Base-by-base conservation (phyloP, 2,113 vertebrate species). In the Eleginops maclovinus region DNA sequence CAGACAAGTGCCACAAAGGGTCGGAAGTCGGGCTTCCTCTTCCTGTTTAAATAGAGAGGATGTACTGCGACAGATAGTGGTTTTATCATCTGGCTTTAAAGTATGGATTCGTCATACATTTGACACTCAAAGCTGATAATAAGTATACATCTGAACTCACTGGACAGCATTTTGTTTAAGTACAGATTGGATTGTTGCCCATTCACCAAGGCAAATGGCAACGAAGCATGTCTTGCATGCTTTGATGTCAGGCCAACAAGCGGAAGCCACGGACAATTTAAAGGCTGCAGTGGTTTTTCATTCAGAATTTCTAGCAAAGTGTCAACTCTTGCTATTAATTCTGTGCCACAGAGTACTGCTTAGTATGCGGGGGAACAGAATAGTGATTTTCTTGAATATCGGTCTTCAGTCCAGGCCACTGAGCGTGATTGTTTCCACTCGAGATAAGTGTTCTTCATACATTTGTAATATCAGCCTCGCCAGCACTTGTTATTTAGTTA, bases 21-120 rank as follows among this genome's bases (percentile, higher is more conserved):
- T 81, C 80, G 66, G 61, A 87, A 83, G 83, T 91, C 54, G 49
- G 75, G 82, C 85, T 87, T 91, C 90, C 90, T 80, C 71, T 93
- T 93, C 91, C 92, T 92, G 90, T 93, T 89, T 90, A 91, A 81
- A 81, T n/a, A 68, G 54, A 75, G 66, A 85, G 76, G 87, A 81
- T 87, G 88, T 74, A 59, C 58, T 63, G 47, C 16, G 22, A 60
- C 77, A 65, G 83, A 88, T 88, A 85, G 55, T 47, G 53, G 0
- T 26, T 72, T 86, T 72, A 87, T 90, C 63, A 10, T 75, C 69
- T 79, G 46, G 36, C 72, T 83, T 84, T 62, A 75, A 60, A 83
- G 73, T 24, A 40, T 13, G 40, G 40, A 75, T 72, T 67, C 2
- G 22, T 83, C 53, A 76, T 72, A 69, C 60, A 70, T 71, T 17